Evolutionary conservation across 1,140 invertebrate genomes (phyloP).

Genomic region (Cepaea nemoralis): DNA sequence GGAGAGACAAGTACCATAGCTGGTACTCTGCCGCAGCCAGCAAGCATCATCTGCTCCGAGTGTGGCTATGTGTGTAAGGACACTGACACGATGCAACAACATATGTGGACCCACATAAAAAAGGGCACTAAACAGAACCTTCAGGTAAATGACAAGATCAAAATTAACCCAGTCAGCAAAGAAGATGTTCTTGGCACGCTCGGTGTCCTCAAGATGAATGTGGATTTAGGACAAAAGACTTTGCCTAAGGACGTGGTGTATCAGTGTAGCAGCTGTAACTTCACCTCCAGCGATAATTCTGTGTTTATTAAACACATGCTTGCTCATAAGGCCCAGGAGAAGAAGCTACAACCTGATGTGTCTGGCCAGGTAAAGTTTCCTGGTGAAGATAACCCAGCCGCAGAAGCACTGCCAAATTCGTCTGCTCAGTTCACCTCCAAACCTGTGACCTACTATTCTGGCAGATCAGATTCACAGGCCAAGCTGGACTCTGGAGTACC

Average conservation of each 20-base stretch:
- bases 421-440: not conserved
- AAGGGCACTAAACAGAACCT: not conserved
- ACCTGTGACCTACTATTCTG: not conserved
- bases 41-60: constrained; percentile 65
- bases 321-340: constrained; percentile 50
- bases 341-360: not conserved
- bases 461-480: not conserved
- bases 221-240: constrained; percentile 33
- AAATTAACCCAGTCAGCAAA: not conserved
- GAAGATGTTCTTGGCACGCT: not conserved
- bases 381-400: not conserved
- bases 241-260: constrained; percentile 50
- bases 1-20: not conserved
- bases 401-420: not conserved
- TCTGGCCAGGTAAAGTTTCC: not conserved
- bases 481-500: constrained; percentile 38
- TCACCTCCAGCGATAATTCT: constrained; percentile 55
- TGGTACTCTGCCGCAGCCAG: not conserved
- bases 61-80: constrained; percentile 66
- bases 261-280: constrained; percentile 63
- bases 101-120: constrained; percentile 62
- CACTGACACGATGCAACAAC: constrained; percentile 59
- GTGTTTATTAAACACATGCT: constrained; percentile 65
- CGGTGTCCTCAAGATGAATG: constrained; percentile 39
- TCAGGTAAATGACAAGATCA: not conserved